Conservation (phyloP, 2,888 invertebrate species). For the Drosophila yooni region DNA sequence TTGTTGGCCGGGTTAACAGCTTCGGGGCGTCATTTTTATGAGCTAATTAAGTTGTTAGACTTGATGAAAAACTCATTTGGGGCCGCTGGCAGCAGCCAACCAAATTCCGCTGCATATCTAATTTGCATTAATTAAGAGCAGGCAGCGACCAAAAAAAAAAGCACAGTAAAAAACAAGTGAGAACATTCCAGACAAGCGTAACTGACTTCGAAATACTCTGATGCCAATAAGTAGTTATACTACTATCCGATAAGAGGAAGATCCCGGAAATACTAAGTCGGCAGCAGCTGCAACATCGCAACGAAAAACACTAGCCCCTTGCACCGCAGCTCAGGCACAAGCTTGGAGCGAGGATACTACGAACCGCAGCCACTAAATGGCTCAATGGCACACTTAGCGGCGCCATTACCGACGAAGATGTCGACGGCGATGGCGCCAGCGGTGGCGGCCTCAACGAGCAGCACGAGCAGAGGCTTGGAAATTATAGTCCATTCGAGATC, state of each 20-base stretch:
- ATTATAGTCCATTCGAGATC: too few species aligned
- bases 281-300: too few species aligned
- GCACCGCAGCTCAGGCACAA: neutral
- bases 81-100: constrained; percentile 36
- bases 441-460: too few species aligned
- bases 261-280: neutral
- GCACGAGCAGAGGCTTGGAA: too few species aligned
- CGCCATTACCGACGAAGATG: neutral
- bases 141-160: constrained; percentile 2
- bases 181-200: neutral
- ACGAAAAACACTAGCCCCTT: neutral
- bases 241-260: too few species aligned
- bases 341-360: neutral
- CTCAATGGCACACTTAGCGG: too few species aligned
- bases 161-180: neutral
- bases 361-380: too few species aligned
- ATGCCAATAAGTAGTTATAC: neutral
- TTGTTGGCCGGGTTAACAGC: constrained; percentile 70
- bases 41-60: constrained; percentile 81
- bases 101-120: constrained; percentile 64
- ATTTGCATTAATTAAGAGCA: constrained; percentile 76
- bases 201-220: neutral
- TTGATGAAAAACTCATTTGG: constrained; percentile 79
- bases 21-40: constrained; percentile 76
- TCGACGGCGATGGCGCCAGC: neutral